These are phyloP conservation scores for Neogale vison DNA, from an alignment of 2,113 vertebrate genomes.

Conservation along the genomic window DNA sequence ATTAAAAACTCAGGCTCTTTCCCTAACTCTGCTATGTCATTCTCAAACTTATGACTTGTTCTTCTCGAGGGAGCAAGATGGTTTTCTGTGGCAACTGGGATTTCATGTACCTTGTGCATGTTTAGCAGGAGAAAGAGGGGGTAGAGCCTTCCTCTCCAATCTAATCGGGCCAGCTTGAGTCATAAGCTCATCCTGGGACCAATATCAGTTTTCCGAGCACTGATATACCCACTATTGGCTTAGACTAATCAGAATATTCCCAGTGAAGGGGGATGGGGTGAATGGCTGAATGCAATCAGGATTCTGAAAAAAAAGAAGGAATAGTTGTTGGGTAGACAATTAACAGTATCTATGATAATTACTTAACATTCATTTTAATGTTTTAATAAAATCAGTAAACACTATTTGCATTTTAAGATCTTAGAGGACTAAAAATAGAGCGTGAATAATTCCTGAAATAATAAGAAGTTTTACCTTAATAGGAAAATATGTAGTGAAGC, in stretches of 20 bases:
- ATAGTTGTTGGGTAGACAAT: not conserved
- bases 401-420: constrained; percentile 19
- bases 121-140: not conserved
- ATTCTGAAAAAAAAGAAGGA: not conserved
- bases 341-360: not conserved
- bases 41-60: not conserved
- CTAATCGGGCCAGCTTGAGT: not conserved
- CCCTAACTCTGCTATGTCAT: not conserved
- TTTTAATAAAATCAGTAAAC: constrained; percentile 13
- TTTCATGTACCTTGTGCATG: not conserved
- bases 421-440: not conserved
- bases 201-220: not conserved
- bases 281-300: not conserved
- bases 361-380: not conserved
- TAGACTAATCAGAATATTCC: not conserved
- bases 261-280: not conserved
- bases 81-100: not conserved
- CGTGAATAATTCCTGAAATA: constrained; percentile 47
- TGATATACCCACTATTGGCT: not conserved
- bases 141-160: not conserved
- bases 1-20: not conserved
- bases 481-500: constrained; percentile 31
- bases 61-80: not conserved
- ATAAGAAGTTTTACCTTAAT: constrained; percentile 36
- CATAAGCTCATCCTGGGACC: not conserved